Percentiles rank a stretch among this genome's conserved stretches.
Conservation (phyloP, 2,888 invertebrate species). For the Drosophila anomalipes region DNA sequence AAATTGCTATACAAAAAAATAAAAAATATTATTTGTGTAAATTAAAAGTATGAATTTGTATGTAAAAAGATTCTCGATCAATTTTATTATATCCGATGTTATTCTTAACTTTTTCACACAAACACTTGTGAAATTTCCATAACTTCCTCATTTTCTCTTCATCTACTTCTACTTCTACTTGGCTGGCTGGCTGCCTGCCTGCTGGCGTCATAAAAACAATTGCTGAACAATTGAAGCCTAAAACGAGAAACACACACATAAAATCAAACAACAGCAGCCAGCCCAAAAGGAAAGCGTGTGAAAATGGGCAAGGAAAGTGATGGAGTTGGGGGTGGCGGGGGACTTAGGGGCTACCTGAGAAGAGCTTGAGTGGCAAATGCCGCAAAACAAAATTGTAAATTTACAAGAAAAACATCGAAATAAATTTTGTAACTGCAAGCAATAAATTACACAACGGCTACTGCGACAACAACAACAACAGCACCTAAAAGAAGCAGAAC, state of each 20-base stretch:
- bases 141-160: conserved; percentile 70
- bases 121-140: conserved; percentile 68
- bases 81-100: conserved; percentile 73
- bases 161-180: conserved; percentile 5
- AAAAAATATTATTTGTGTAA: background rate
- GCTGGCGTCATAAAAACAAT: conserved; percentile 80
- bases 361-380: conserved; percentile 32
- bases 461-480: conserved; percentile 49
- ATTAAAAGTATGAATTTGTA: background rate
- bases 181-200: conserved; percentile 9
- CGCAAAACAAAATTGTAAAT: conserved; percentile 72
- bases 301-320: conserved; percentile 7
- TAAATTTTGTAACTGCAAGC: conserved; percentile 80
- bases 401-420: conserved; percentile 73
- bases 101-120: conserved; percentile 42
- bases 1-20: background rate
- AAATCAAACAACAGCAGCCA: conserved; percentile 19
- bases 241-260: conserved; percentile 48
- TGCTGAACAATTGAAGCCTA: conserved; percentile 75
- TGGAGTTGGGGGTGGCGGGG: background rate
- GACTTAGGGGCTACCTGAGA: conserved; percentile 39
- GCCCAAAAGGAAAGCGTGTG: conserved; percentile 1
- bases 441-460: conserved; percentile 73
- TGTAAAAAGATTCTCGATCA: conserved; percentile 27
- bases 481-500: conserved; percentile 1